Base-by-base conservation (phyloP, 2,888 invertebrate species). In the Himalopsyche anomala region DNA sequence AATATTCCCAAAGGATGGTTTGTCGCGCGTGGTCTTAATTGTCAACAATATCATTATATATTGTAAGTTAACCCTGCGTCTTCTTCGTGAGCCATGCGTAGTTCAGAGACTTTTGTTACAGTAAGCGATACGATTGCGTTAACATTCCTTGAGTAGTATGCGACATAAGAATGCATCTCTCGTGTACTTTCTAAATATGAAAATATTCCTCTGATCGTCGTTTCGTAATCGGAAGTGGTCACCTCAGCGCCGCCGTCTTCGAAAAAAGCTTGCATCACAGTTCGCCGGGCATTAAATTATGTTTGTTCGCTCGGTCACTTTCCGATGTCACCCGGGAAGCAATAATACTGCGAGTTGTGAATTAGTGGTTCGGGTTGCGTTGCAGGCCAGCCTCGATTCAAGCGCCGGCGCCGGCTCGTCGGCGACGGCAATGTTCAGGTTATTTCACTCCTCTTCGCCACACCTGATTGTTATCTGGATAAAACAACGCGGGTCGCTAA, bases 81-180 rank as follows among this genome's bases (percentile, higher is more conserved):
- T 36, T 36, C 36, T 38, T 9, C 74, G 12, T 36, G 38, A 15
- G 36, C 15, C 74, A 8, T 74, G 74, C 74, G 12, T 36, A 12
- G 11, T 74, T 36, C 11, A 36, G 9, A 15, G 28, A 15, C 28
- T 36, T 74, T 74, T 74, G 74, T 74, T 74, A 36, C 38, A 38
- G 74, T 74, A 74, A 38, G 74, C 74, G 36, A 74, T 74, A 38
- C 74, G 74, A 74, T 74, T 38, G 74, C 74, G 36, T 74, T 74
- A 74, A 74, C 74, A 74, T 74, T 74, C 74, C 74, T 4, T 38
- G 28, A 11, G 74, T 19, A 38, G 74, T 74, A 19, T 74, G 74
- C 11, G 74, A 74, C 74, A 74, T 38, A 74, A 74, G 74, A 74
- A 74, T 74, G 74, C 74, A 74, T 74, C 74, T 74, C 74, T 74